Base-by-base conservation (phyloP, 2,797 vertebrate species). In the Gobionotothen gibberifrons region DNA sequence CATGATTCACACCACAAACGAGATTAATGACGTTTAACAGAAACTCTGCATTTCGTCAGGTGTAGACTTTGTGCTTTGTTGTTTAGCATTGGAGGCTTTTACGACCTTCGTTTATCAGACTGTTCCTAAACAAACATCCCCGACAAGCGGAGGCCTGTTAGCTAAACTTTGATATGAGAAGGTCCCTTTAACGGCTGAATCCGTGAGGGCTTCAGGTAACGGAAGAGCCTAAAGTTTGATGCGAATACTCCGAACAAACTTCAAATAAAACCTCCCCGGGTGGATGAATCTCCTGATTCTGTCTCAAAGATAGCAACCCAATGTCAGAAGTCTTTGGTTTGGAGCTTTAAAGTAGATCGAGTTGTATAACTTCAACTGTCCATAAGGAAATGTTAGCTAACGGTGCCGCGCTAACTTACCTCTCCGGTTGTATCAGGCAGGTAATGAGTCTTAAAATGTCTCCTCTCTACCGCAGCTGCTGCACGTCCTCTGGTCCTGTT, bases 331-430 rank as follows among this genome's bases (percentile, higher is more conserved):
- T 73, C 5, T 22, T 1, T 15, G 19, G 21, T 44, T 56, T 39
- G 16, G 51, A 62, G 36, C 47, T 47, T 2, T 22, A 19, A 26
- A 5, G 11, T 21, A 26, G 9, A n/a, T 6, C 3, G 48, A 46
- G 3, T 56, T 59, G 43, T 53, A 46, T 26, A 5, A 1, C 14
- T 15, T 11, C 16, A 39, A 22, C 72, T 1, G 72, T 36, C 22
- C 48, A 32, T 47, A 40, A 4, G 22, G 72, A 86, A 88, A 32
- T 39, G 47, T 9, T 16, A 22, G 47, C 64, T 67, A 46, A 90
- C 88, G 82, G 85, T 89, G 66, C 78, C 1, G 56, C 1, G 56
- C 3, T 7, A 1, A 74, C 90, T 85, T 59, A 91, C 90, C 89
- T 29, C 12, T n/a, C 26, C 56, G 14, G 72, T 63, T 4, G 62